Evolutionary conservation across 2,113 vertebrate genomes (phyloP).

Genomic region (Oxygymnocypris stewartii): DNA sequence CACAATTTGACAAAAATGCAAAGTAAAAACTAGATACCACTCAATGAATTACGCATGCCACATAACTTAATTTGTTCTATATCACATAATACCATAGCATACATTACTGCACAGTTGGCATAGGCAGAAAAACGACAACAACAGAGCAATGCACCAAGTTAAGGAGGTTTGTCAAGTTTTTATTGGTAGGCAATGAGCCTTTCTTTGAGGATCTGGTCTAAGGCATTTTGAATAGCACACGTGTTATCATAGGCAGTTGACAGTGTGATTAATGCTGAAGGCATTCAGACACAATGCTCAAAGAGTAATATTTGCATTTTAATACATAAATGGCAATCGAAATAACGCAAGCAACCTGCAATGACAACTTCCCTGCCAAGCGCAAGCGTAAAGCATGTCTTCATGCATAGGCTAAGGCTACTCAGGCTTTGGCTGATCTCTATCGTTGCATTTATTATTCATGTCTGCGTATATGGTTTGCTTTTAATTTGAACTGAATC

Average conservation of each 20-base stretch:
- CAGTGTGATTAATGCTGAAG: conserved; percentile 30
- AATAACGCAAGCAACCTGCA: conserved; percentile 26
- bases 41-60: background rate
- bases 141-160: background rate
- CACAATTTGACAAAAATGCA: too few species aligned
- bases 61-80: background rate
- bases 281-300: conserved; percentile 45
- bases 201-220: conserved; percentile 54
- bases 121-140: background rate
- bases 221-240: conserved; percentile 64
- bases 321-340: conserved; percentile 36
- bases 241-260: conserved; percentile 60
- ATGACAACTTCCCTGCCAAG: conserved; percentile 18
- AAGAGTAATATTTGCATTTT: conserved; percentile 44
- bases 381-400: background rate
- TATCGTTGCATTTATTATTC: background rate
- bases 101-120: background rate
- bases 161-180: conserved; percentile 60
- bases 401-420: conserved; percentile 26
- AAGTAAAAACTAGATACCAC: too few species aligned
- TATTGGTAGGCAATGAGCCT: conserved; percentile 66
- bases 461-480: background rate
- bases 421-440: background rate
- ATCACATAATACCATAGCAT: background rate
- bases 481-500: background rate